phyloP scores from a whole-genome alignment of 2,888 invertebrate genomes.

The Acanthosepion pharaonis region DNA sequence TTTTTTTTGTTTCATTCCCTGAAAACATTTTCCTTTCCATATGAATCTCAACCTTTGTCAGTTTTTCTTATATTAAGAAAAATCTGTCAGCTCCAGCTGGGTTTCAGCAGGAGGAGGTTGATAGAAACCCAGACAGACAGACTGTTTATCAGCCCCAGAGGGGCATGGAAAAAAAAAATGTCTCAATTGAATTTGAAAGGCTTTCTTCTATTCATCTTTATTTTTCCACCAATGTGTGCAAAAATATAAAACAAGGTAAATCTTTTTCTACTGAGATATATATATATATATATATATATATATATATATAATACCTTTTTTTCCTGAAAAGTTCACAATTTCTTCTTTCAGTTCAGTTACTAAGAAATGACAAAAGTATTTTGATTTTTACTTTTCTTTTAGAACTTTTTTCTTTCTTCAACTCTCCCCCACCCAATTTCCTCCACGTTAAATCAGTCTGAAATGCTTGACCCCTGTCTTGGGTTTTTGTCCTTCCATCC shows the following conservation, averaged over 20 bases:
- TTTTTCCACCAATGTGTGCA: background rate
- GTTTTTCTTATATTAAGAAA: slow-evolving; percentile 33
- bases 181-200: background rate
- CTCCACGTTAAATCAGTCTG: background rate
- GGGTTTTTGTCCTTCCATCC: slow-evolving; percentile 11
- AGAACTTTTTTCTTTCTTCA: background rate
- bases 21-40: slow-evolving; percentile 17
- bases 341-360: background rate
- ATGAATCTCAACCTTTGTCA: slow-evolving; percentile 33
- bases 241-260: background rate
- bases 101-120: background rate
- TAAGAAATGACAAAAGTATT: background rate
- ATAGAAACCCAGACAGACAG: background rate
- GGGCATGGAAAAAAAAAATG: background rate
- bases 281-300: background rate
- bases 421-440: background rate
- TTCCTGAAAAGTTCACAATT: background rate
- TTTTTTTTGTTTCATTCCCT: background rate
- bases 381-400: background rate
- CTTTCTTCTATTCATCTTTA: background rate
- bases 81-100: background rate
- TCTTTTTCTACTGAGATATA: background rate
- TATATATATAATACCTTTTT: no score
- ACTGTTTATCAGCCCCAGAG: background rate
- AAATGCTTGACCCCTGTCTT: background rate